phyloP scores from a whole-genome alignment of 30 jellyfish, hydroid and myxozoan genomes.

The Cassiopea andromeda region DNA sequence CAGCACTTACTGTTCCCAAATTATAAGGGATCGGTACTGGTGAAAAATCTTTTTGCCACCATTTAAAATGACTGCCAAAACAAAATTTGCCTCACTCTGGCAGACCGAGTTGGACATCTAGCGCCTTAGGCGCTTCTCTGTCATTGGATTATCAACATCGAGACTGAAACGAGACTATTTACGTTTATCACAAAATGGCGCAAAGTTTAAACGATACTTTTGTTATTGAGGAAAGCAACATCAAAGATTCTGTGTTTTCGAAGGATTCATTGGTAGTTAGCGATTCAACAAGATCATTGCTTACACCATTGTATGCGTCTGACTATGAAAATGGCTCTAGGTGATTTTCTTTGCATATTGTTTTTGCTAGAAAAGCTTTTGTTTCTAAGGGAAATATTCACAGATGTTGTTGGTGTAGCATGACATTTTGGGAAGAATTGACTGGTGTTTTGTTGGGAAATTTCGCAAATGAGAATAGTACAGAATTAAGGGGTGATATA shows the following conservation, averaged over 20 bases:
- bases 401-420: not conserved
- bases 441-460: not conserved
- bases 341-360: not conserved
- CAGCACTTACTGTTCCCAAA: no score
- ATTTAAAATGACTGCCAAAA: no score
- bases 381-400: not conserved
- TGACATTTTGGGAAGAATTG: not conserved
- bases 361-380: no score
- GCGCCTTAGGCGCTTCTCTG: no score
- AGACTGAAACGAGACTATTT: not conserved
- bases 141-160: not conserved
- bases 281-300: slow-evolving; percentile 86
- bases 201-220: slow-evolving; percentile 44
- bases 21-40: no score
- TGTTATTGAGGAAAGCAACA: slow-evolving; percentile 19
- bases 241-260: slow-evolving; percentile 14
- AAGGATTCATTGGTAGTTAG: slow-evolving; percentile 48
- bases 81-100: no score
- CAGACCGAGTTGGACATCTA: no score
- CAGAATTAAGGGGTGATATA: no score
- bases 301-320: slow-evolving; percentile 88
- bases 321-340: slow-evolving; percentile 64
- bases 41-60: no score
- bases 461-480: not conserved
- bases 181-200: slow-evolving; percentile 7